phyloP scores from a whole-genome alignment of 2,797 vertebrate species.

The Euphonia xanthogaster region DNA sequence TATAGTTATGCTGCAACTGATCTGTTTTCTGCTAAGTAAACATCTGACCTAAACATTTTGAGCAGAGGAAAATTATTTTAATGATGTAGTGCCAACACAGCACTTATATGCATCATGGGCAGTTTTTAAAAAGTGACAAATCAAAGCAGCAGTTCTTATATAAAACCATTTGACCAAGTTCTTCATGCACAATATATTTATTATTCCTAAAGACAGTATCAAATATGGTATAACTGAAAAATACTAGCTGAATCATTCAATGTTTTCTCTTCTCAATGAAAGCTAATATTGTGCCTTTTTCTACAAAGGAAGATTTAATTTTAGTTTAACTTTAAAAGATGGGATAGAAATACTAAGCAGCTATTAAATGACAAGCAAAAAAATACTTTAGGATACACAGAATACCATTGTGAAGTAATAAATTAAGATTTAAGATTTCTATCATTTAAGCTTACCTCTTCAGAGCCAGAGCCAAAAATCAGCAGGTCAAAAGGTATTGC shows the following conservation, averaged over 20 bases:
- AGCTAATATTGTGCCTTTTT: neutral
- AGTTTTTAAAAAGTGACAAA: neutral
- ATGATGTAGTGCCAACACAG: neutral
- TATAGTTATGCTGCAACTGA: neutral
- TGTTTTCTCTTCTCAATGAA: neutral
- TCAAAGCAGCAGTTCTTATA: neutral
- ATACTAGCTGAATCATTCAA: neutral
- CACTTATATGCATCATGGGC: neutral
- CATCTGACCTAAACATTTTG: neutral
- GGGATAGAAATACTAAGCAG: neutral
- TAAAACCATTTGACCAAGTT: neutral
- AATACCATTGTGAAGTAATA: neutral
- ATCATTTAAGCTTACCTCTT: conserved; percentile 87
- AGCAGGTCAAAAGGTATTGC: conserved; percentile 99
- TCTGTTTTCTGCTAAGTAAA: neutral
- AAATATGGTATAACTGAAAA: neutral
- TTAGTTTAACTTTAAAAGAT: neutral
- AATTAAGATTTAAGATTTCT: neutral
- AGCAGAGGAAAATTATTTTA: neutral
- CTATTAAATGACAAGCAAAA: neutral
- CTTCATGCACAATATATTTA: neutral
- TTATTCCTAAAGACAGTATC: neutral
- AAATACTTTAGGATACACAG: neutral
- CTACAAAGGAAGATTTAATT: neutral
- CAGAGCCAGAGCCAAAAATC: conserved; percentile 98